phyloP scores from a whole-genome alignment of 2,888 invertebrate species.

The Acleris laterana region DNA sequence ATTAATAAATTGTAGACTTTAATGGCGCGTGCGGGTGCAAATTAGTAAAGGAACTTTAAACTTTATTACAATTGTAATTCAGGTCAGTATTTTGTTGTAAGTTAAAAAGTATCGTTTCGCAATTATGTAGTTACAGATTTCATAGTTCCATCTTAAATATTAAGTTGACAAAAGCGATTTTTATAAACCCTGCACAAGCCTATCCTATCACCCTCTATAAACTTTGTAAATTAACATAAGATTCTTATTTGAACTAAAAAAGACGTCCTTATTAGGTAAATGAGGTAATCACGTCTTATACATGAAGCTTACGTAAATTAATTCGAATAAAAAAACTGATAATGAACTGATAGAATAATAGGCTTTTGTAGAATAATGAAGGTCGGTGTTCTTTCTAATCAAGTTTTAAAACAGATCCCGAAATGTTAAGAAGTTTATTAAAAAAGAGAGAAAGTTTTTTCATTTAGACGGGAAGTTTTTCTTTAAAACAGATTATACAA shows the following conservation, averaged over 20 bases:
- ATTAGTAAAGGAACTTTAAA: not conserved
- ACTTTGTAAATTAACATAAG: no score
- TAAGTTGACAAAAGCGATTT: no score
- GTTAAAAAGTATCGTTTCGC: no score
- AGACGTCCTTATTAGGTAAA: not conserved
- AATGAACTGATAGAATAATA: not conserved
- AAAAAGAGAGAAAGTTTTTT: constrained; percentile 2
- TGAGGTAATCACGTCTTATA: constrained; percentile 1
- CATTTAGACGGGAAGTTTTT: constrained; percentile 9
- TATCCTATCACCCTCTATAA: no score
- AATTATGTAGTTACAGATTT: no score
- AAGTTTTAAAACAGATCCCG: constrained; percentile 1
- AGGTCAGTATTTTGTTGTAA: no score
- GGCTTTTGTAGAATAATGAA: constrained; percentile 1
- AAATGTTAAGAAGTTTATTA: constrained; percentile 6
- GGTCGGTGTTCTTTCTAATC: not conserved
- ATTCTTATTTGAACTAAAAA: no score
- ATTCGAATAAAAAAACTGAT: constrained; percentile 3
- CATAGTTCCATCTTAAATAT: no score
- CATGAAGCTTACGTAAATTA: constrained; percentile 4
- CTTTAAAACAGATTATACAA: constrained; percentile 14
- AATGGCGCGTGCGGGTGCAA: constrained; percentile 54
- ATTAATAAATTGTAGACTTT: constrained; percentile 65
- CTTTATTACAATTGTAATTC: not conserved
- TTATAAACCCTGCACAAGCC: no score